Base-by-base conservation (phyloP, 2,888 invertebrate species). In the Cyaniris semiargus region DNA sequence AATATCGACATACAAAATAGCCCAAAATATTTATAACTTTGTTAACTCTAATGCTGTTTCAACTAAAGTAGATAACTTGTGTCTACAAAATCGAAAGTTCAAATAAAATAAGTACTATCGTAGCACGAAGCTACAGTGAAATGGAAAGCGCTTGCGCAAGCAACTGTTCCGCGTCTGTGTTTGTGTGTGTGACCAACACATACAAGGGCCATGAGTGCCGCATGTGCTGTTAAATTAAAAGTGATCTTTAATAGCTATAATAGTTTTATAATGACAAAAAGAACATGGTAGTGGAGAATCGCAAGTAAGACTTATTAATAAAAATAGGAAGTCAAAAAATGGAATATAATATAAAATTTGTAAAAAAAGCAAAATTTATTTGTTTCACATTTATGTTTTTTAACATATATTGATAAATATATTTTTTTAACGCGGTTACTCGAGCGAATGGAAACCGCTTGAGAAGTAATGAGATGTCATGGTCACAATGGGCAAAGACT, bases 61-160 rank as follows among this genome's bases (percentile, higher is more conserved):
- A 66, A 53, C 18, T 5, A 53, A 3, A 10, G n/a, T n/a, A 53
- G 23, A 74, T 74, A 48, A 53, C 56, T 60, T 76, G 34, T 77
- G 71, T 75, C 78, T 79, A 76, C 80, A 79, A 81, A 78, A 80
- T 78, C 75, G 80, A 81, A 81, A 80, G 78, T 80, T 79, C 76
- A 76, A 79, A 78, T 78, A 79, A 80, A 77, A 80, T 80, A 75
- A 79, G 77, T 80, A 70, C 78, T 78, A 78, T 78, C 27, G 76
- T 48, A 77, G 79, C 72, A 72, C 75, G 78, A 79, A 78, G 80
- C 80, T 79, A 80, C 84, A 87, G 90, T 90, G 93, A 93, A 93
- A 93, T 89, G 90, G 92, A 93, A 93, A 93, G 92, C 90, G 89
- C 86, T 93, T 93, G 90, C 92, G 91, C 92, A 93, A 93, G 91